These are phyloP conservation scores for Semaprochilodus insignis DNA, from an alignment of 2,797 vertebrate species.

Conservation along the genomic window DNA sequence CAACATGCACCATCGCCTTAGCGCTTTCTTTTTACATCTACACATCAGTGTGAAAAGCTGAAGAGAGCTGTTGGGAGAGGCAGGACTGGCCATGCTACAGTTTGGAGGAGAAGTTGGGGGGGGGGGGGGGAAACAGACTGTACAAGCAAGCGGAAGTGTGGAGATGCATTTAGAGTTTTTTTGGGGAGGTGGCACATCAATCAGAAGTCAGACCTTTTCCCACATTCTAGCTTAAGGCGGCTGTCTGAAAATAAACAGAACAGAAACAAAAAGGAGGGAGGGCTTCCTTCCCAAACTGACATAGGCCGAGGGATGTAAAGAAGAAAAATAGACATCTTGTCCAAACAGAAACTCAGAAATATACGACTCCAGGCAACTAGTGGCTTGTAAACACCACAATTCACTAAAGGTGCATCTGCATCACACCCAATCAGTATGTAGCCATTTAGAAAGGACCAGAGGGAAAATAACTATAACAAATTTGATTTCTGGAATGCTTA, in stretches of 20 bases:
- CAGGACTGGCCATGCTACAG: not conserved
- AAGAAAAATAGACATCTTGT: conserved; percentile 11
- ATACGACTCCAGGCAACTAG: conserved; percentile 2
- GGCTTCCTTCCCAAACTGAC: conserved; percentile 27
- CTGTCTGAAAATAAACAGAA: conserved; percentile 48
- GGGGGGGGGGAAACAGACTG: not conserved
- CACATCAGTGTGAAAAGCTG: conserved; percentile 16
- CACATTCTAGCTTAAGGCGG: conserved; percentile 66
- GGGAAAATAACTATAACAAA: conserved; percentile 29
- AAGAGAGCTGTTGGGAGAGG: conserved; percentile 8
- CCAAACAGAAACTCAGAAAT: conserved; percentile 43
- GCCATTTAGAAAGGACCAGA: conserved; percentile 13
- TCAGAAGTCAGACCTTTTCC: conserved; percentile 67
- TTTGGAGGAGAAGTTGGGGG: not conserved
- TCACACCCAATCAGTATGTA: conserved; percentile 33
- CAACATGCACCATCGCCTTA: conserved; percentile 8
- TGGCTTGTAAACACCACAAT: conserved; percentile 39
- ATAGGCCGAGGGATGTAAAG: conserved; percentile 28
- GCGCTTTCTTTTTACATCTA: conserved; percentile 15
- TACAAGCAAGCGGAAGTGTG: conserved; percentile 8
- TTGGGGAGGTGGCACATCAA: conserved; percentile 66
- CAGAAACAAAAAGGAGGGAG: conserved; percentile 30
- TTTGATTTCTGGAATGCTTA: conserved; percentile 34
- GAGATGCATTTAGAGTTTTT: conserved; percentile 33
- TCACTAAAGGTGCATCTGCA: conserved; percentile 33